These are phyloP conservation scores for Atethmia centrago DNA, from an alignment of 2,888 invertebrate genomes.

Conservation along the genomic window DNA sequence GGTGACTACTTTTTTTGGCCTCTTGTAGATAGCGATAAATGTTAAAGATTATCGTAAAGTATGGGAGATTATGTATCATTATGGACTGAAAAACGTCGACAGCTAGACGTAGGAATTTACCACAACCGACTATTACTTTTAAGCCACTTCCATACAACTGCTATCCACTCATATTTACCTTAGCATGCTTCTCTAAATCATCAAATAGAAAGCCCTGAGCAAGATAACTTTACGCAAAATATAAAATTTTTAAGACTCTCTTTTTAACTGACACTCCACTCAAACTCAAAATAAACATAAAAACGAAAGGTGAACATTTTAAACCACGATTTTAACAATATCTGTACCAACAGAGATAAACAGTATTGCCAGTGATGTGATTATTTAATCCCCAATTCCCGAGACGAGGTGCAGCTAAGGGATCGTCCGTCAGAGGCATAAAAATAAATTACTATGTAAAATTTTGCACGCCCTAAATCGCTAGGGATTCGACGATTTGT, in stretches of 20 bases:
- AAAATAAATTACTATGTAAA: conserved; percentile 90
- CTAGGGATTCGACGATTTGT: conserved; percentile 84
- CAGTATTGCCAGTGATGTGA: conserved; percentile 79
- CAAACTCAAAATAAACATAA: conserved; percentile 45
- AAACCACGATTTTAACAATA: conserved; percentile 61
- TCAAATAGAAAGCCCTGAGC: no score
- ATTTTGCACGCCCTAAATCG: conserved; percentile 86
- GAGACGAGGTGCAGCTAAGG: conserved; percentile 75
- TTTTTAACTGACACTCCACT: no score
- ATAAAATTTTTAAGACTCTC: no score
- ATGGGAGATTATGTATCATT: conserved; percentile 11
- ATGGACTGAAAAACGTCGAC: not conserved
- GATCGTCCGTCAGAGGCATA: conserved; percentile 80
- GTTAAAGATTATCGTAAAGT: conserved; percentile 39
- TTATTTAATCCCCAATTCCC: conserved; percentile 82
- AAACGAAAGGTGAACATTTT: conserved; percentile 40
- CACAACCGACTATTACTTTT: no score
- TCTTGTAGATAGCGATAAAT: conserved; percentile 42
- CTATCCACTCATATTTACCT: no score
- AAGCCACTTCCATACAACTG: no score
- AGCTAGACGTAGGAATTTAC: not conserved
- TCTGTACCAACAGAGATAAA: conserved; percentile 76
- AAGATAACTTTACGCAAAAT: no score
- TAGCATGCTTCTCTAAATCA: no score
- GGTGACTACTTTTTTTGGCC: conserved; percentile 28